Conservation (phyloP, 2,113 vertebrate genomes). For the Craseonycteris thonglongyai region DNA sequence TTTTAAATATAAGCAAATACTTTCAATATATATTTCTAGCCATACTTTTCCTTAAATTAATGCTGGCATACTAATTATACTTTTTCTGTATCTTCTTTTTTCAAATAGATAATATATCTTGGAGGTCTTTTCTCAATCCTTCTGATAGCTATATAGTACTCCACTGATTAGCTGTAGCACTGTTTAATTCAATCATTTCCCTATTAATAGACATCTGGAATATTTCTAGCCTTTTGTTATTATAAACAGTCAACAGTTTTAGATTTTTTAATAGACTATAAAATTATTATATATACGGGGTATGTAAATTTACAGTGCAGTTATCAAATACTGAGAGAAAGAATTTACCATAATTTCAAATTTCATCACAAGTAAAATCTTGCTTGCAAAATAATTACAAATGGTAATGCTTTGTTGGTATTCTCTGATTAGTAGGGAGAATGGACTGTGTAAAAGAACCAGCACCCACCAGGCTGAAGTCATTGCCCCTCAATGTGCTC, state of each 20-base stretch:
- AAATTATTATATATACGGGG: neutral
- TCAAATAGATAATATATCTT: neutral
- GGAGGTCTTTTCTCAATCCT: neutral
- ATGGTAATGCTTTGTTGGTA: neutral
- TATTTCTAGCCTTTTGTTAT: neutral
- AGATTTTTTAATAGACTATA: neutral
- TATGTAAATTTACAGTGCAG: neutral
- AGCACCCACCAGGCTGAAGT: neutral
- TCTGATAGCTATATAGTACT: neutral
- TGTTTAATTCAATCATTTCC: neutral
- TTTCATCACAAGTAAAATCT: neutral
- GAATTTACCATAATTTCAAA: neutral
- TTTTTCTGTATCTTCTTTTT: neutral
- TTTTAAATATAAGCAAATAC: neutral
- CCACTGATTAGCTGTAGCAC: neutral
- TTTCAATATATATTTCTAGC: neutral
- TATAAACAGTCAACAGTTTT: neutral
- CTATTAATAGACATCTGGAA: neutral
- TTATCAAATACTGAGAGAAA: neutral
- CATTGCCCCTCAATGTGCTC: neutral
- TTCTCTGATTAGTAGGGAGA: neutral
- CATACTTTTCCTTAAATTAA: neutral
- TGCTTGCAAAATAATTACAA: neutral
- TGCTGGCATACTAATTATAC: neutral
- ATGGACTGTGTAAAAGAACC: neutral